Base-by-base conservation (phyloP, 2,888 invertebrate genomes). In the Gymnosoma rotundatum region DNA sequence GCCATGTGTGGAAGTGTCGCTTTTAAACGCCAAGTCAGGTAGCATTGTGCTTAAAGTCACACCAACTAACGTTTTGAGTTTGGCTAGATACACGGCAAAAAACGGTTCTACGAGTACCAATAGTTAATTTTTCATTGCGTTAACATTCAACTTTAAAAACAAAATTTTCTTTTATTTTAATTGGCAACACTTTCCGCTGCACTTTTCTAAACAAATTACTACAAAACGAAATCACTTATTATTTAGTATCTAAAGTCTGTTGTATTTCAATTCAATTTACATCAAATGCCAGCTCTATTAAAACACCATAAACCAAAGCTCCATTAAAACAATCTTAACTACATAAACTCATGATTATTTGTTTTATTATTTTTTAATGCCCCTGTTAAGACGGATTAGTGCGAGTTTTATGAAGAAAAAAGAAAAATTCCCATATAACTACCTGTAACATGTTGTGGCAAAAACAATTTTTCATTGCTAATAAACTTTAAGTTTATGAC, bases 401-500 rank as follows among this genome's bases (percentile, higher is more conserved):
- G 18, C 36, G 48, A 66, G 50, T 36, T 20, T 38, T 20, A 12
- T 36, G 5, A 16, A 61, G 42, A 10, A 48, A 38, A 25, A 38
- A 21, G 25, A 76, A 45, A 69, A 18, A 56, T 56, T 63, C 54
- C 20, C 64, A 79, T 70, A 64, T 54, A 73, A 79, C 73, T 79
- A 73, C 79, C 58, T 73, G 79, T 64, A 60, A 60, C 25, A 73
- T 66, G 58, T 52, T 42, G 72, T 52, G 66, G 66, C 72, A 60
- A 58, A 73, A 73, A 45, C 60, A 66, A 79, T 79, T 79, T 73
- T 73, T 79, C 79, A 73, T 79, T 45, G 79, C 73, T 60, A 66
- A 66, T 79, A 73, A 79, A 79, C 73, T 72, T 73, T 73, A 42
- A 66, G 64, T 79, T 79, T 79, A 73, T 73, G 79, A 73, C 64